Evolutionary conservation across 2,797 vertebrate genomes (phyloP), one percentile per base, ranked within the genome.

Genomic region (Phoeniculus purpureus): DNA sequence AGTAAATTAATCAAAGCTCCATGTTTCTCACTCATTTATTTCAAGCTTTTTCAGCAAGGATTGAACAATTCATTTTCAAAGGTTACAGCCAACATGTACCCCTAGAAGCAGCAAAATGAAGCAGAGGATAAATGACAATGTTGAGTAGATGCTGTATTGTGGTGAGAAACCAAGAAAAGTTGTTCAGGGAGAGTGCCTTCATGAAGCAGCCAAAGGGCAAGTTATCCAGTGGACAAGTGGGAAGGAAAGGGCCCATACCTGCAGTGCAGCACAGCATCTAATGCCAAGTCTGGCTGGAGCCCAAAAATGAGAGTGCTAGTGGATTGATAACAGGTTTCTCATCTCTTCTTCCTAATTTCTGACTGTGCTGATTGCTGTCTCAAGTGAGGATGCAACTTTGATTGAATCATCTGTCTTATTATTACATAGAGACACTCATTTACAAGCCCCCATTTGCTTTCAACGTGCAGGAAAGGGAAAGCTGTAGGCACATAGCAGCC

Each of bases 281-380:
- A 31, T 61, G 32, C 7, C 66, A 55, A 23, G 26, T 59, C 72
- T 65, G 58, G 18, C 65, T 82, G 47, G 13, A 59, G 68, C 29
- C n/a, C 51, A 45, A 48, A 90, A 77, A 5, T 22, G 12, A 48
- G 61, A 65, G 19, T 48, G 23, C 21, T 75, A 48, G 47, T 52
- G 37, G n/a, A 55, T 32, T 91, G 56, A 58, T 58, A 92, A 62
- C 16, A 64, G 26, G n/a, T 37, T 68, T 23, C 51, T 82, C 72
- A 88, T 74, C 55, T 91, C 40, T 73, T 89, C 55, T 85, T 3
- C n/a, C 50, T 86, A 31, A n/a, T 82, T 82, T 81, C 65, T 80
- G 26, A 31, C 59, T 16, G 8, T 72, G 55, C 52, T 85, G 78
- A 81, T 78, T 88, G 73, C 15, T 85, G 59, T 47, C 37, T 77